These are phyloP conservation scores for Podiceps cristatus DNA, from an alignment of 2,113 vertebrate species.

Conservation along the genomic window DNA sequence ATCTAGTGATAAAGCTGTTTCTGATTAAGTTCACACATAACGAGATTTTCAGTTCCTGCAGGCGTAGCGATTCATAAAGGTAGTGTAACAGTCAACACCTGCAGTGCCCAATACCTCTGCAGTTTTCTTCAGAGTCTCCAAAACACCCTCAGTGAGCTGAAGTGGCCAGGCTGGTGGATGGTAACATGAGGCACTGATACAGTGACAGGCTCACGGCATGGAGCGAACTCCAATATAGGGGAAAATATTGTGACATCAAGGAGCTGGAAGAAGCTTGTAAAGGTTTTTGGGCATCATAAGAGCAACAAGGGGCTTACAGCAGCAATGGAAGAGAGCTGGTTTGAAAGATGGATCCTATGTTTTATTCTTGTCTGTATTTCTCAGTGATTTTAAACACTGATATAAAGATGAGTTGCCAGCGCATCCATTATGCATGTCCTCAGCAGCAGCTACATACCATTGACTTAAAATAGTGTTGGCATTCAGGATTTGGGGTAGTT, in stretches of 20 bases:
- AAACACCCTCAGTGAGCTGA: background rate
- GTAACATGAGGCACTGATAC: background rate
- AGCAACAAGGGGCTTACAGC: background rate
- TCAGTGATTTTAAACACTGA: background rate
- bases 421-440: background rate
- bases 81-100: background rate
- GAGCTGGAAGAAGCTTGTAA: background rate
- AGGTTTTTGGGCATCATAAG: background rate
- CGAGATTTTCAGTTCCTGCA: background rate
- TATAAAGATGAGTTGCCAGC: slow-evolving; percentile 4
- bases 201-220: rapidly evolving
- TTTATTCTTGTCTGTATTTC: slow-evolving; percentile 14
- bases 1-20: background rate
- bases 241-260: background rate
- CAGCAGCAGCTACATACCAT: background rate
- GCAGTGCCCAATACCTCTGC: background rate
- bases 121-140: background rate
- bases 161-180: background rate
- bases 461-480: slow-evolving; percentile 4
- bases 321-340: background rate
- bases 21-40: slow-evolving; percentile 3
- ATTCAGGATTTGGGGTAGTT: background rate
- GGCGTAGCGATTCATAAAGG: background rate
- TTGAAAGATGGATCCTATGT: background rate
- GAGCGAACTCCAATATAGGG: background rate